phyloP scores from a whole-genome alignment of 1,140 invertebrate species.

The Pantala flavescens region DNA sequence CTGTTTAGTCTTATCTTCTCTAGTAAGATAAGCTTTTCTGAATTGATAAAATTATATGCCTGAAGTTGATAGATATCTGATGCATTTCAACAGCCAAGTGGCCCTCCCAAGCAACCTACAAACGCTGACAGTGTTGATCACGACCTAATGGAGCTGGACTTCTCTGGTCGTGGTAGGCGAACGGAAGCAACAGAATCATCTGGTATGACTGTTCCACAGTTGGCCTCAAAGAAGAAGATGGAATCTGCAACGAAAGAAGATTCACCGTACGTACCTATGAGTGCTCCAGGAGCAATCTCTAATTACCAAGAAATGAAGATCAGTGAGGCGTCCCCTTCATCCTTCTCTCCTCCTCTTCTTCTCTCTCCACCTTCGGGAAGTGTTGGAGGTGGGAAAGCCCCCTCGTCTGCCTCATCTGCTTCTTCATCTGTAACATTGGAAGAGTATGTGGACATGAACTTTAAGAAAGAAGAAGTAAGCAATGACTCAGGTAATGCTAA shows the following conservation, averaged over 20 bases:
- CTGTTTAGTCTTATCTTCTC: too few species aligned
- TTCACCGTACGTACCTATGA: neutral
- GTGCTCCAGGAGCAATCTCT: neutral
- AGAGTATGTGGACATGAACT: slow-evolving; percentile 35
- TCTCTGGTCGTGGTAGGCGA: neutral
- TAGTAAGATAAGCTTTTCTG: too few species aligned
- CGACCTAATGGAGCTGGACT: neutral
- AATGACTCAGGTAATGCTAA: neutral
- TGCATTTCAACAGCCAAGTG: neutral
- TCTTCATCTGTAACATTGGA: slow-evolving; percentile 23
- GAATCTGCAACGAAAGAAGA: neutral
- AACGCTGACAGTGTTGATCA: neutral
- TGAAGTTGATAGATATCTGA: neutral
- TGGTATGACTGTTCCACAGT: neutral
- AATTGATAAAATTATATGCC: too few species aligned
- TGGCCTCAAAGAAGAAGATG: neutral
- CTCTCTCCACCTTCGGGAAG: neutral
- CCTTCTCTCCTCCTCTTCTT: neutral
- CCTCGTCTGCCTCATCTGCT: neutral
- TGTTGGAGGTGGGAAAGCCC: neutral
- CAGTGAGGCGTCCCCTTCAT: neutral
- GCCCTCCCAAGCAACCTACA: neutral
- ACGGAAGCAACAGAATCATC: neutral
- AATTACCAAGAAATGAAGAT: neutral
- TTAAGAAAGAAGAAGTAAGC: neutral